Evolutionary conservation across 2,888 invertebrate species (phyloP).

Genomic region (Lumbricus terrestris): DNA sequence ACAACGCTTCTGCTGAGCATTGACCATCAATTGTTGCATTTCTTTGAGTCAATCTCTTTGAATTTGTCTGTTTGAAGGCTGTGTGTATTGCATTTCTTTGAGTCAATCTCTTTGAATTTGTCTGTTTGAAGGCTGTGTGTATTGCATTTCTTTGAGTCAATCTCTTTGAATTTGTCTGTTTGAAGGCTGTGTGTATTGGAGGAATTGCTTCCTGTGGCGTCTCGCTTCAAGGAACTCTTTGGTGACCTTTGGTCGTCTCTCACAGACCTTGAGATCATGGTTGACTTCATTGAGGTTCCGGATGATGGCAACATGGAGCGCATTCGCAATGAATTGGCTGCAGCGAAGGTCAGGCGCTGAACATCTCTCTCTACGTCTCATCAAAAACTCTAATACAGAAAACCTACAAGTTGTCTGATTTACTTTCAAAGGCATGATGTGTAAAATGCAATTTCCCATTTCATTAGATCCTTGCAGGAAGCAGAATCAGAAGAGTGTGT

Average conservation of each 20-base stretch:
- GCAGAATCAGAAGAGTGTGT: neutral
- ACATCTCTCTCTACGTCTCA: neutral
- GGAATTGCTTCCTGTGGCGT: constrained; percentile 55
- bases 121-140: too few species aligned
- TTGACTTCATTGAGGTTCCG: constrained; percentile 26
- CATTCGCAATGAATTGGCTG: constrained; percentile 25
- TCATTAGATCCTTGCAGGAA: neutral
- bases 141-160: too few species aligned
- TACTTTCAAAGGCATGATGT: neutral
- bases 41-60: neutral
- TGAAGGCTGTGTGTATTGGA: constrained; percentile 49
- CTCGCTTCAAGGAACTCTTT: constrained; percentile 39
- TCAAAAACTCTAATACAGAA: neutral
- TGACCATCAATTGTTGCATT: neutral
- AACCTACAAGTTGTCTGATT: neutral
- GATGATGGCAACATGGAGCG: constrained; percentile 25
- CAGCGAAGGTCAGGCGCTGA: constrained; percentile 27
- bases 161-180: too few species aligned
- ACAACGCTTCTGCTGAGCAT: neutral
- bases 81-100: too few species aligned
- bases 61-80: neutral
- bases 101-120: too few species aligned
- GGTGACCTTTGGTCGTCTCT: constrained; percentile 22
- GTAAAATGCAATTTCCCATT: neutral
- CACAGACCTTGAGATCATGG: constrained; percentile 16